Evolutionary conservation across 2,113 vertebrate species (phyloP).

Genomic region (Dasypus novemcinctus): DNA sequence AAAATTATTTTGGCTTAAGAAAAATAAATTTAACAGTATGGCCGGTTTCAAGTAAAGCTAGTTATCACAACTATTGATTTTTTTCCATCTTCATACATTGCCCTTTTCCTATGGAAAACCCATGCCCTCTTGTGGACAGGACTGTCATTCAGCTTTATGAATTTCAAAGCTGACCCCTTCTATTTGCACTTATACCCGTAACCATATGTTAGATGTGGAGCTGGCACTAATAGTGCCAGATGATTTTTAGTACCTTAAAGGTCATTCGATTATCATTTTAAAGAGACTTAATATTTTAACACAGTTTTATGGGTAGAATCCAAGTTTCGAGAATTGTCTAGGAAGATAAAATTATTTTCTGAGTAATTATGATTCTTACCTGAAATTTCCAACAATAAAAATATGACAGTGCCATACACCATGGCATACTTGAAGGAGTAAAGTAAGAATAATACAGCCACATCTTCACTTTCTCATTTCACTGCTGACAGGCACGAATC

Average conservation of each 20-base stretch:
- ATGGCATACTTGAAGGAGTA: neutral
- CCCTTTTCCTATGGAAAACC: slow-evolving; percentile 49
- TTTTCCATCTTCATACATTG: neutral
- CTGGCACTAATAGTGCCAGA: neutral
- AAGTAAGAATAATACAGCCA: neutral
- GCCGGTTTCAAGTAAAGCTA: neutral
- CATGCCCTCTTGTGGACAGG: slow-evolving; percentile 67
- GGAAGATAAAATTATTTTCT: neutral
- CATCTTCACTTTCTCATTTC: neutral
- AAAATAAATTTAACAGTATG: neutral
- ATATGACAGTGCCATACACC: neutral
- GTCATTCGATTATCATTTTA: neutral
- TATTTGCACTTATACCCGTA: neutral
- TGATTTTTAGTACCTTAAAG: neutral
- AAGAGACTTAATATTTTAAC: neutral
- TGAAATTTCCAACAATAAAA: neutral
- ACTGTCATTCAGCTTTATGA: slow-evolving; percentile 28
- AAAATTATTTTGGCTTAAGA: neutral
- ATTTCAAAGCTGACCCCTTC: slow-evolving; percentile 13
- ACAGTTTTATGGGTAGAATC: neutral
- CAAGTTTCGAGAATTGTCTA: neutral
- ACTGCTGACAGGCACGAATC: neutral
- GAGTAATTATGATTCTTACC: neutral
- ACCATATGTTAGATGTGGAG: neutral
- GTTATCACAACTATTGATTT: neutral